Percentiles rank a stretch among this genome's conserved stretches.
Evolutionary conservation across 2,888 invertebrate species (phyloP).

Genomic region (Drosophila nigricruria): DNA sequence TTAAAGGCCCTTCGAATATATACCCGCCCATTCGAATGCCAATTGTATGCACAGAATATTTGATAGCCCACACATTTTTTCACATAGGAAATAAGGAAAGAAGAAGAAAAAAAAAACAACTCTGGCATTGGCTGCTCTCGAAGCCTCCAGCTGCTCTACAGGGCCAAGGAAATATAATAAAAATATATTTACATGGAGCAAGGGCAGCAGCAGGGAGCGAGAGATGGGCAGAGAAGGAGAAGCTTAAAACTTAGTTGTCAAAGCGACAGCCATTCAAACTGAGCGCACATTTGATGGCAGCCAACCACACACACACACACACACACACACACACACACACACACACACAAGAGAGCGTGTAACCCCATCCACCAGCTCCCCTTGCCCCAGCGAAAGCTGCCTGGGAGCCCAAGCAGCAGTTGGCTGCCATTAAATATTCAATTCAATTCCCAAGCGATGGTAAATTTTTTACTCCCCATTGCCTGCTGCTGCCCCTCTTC

Average conservation of each 20-base stretch:
- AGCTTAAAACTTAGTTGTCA: constrained; percentile 36
- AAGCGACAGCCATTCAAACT: constrained; percentile 39
- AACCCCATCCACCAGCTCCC: constrained; percentile 17
- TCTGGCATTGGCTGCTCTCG: constrained; percentile 32
- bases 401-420: constrained; percentile 64
- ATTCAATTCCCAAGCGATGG: constrained; percentile 64
- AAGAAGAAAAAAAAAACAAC: constrained; percentile 11
- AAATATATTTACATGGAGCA: constrained; percentile 18
- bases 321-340: constrained; percentile 27
- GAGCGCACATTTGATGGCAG: constrained; percentile 47
- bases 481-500: too few species aligned
- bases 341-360: constrained; percentile 9
- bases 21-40: neutral
- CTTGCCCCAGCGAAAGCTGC: constrained; percentile 19
- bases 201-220: neutral
- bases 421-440: constrained; percentile 81
- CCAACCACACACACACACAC: constrained; percentile 38
- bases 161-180: constrained; percentile 22
- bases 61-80: constrained; percentile 3
- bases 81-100: neutral
- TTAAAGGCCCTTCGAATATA: neutral
- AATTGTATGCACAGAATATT: constrained; percentile 1
- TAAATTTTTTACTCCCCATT: constrained; percentile 29
- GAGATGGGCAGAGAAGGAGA: neutral
- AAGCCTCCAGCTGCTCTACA: neutral